Conservation (phyloP, 2,113 vertebrate species). For the Candoia aspera region DNA sequence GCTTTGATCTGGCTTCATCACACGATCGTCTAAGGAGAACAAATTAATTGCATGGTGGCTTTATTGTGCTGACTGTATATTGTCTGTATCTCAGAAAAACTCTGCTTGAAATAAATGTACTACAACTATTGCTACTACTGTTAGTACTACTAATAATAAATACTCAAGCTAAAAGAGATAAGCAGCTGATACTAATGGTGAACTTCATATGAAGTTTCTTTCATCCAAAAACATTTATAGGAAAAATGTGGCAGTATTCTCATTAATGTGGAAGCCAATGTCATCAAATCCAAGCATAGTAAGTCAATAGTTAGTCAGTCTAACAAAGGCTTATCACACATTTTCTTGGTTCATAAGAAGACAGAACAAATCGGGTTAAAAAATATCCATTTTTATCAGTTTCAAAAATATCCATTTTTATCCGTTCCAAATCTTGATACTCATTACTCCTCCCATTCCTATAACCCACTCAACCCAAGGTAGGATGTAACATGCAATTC, state of each 20-base stretch:
- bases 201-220: not conserved
- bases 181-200: not conserved
- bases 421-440: not conserved
- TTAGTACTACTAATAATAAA: not conserved
- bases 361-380: not conserved
- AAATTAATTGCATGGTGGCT: not conserved
- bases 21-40: not conserved
- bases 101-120: not conserved
- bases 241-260: not conserved
- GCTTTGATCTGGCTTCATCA: not conserved
- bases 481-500: too few species aligned
- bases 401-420: not conserved
- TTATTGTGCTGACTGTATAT: not conserved
- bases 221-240: not conserved
- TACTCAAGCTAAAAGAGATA: not conserved
- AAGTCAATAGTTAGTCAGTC: not conserved
- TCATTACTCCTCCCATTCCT: not conserved
- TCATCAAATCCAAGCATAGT: not conserved
- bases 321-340: not conserved
- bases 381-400: not conserved
- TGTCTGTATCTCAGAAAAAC: not conserved
- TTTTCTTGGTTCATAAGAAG: not conserved
- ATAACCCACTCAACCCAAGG: not conserved
- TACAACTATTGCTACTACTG: not conserved
- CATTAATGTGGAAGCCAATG: not conserved